Percentiles rank a stretch among this genome's conserved stretches.
Evolutionary conservation across 2,888 invertebrate genomes (phyloP).

Genomic region (Cryptocheilus praepositus): DNA sequence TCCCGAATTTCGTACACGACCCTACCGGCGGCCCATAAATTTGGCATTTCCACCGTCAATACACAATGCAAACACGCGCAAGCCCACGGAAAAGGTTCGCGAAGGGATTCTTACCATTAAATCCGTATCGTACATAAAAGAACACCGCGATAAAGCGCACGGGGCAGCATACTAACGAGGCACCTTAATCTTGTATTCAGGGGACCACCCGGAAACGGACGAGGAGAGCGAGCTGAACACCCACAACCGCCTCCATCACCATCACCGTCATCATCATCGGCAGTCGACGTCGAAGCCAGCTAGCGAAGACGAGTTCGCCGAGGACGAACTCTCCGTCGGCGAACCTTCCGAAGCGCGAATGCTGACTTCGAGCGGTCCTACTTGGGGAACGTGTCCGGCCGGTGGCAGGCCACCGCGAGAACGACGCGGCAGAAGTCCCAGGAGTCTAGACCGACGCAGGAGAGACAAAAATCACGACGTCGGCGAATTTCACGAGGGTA

Average conservation of each 20-base stretch:
- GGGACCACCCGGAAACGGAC: slow-evolving; percentile 69
- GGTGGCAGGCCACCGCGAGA: slow-evolving; percentile 78
- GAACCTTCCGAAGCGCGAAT: slow-evolving; percentile 72
- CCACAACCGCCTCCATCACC: slow-evolving; percentile 65
- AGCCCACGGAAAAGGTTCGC: no score
- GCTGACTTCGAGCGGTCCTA: slow-evolving; percentile 76
- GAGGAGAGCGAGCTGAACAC: slow-evolving; percentile 69
- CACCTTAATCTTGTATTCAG: slow-evolving; percentile 45
- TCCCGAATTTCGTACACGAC: no score
- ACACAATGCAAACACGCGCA: no score
- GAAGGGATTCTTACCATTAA: no score
- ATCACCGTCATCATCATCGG: slow-evolving; percentile 65
- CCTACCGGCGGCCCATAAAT: no score
- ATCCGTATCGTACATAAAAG: no score
- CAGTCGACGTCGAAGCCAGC: slow-evolving; percentile 74
- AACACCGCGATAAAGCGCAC: no score
- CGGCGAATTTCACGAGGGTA: slow-evolving; percentile 88
- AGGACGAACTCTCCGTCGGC: slow-evolving; percentile 82
- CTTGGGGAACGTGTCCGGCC: slow-evolving; percentile 79
- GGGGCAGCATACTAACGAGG: no score
- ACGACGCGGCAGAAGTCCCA: slow-evolving; percentile 75
- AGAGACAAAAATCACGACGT: slow-evolving; percentile 78
- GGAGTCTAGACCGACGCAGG: slow-evolving; percentile 74
- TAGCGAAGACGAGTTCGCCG: slow-evolving; percentile 90
- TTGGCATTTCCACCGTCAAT: no score